phyloP scores from a whole-genome alignment of 1,140 invertebrate genomes.

The Leptopilina clavipes region DNA sequence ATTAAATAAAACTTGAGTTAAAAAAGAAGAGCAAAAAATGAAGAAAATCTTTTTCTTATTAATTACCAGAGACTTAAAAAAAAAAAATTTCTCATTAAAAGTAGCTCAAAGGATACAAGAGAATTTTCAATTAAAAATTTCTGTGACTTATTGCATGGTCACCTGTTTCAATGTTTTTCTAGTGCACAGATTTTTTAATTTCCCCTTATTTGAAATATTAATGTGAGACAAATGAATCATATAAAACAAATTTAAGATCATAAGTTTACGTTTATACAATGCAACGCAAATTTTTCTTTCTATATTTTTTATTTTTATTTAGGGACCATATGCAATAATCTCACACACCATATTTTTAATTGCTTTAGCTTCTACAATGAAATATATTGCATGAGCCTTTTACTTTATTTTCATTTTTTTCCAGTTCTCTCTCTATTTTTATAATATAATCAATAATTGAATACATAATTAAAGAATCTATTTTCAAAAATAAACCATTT shows the following conservation, averaged over 20 bases:
- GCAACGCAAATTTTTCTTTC: too few relatives aligned
- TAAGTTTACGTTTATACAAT: not conserved
- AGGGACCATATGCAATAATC: too few relatives aligned
- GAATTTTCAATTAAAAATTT: not conserved
- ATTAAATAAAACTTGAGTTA: too few relatives aligned
- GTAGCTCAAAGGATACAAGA: not conserved
- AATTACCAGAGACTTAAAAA: too few relatives aligned
- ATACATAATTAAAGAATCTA: too few relatives aligned
- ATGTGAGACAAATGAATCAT: not conserved
- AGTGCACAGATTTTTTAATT: constrained; percentile 10
- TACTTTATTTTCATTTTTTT: not conserved
- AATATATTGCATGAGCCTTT: not conserved
- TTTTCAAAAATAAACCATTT: too few relatives aligned
- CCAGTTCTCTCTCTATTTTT: too few relatives aligned
- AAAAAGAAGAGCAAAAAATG: too few relatives aligned
- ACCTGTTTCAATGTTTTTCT: not conserved
- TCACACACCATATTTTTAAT: not conserved
- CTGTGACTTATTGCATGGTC: not conserved
- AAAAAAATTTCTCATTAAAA: constrained; percentile 2
- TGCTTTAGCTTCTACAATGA: not conserved
- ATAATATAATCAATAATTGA: too few relatives aligned
- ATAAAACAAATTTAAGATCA: not conserved
- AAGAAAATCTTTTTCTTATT: too few relatives aligned
- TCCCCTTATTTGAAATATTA: not conserved
- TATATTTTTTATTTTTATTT: not conserved